Percentiles rank a stretch among this genome's conserved stretches.
Evolutionary conservation across 2,888 invertebrate genomes (phyloP).

Genomic region (Yponomeuta sedellus): DNA sequence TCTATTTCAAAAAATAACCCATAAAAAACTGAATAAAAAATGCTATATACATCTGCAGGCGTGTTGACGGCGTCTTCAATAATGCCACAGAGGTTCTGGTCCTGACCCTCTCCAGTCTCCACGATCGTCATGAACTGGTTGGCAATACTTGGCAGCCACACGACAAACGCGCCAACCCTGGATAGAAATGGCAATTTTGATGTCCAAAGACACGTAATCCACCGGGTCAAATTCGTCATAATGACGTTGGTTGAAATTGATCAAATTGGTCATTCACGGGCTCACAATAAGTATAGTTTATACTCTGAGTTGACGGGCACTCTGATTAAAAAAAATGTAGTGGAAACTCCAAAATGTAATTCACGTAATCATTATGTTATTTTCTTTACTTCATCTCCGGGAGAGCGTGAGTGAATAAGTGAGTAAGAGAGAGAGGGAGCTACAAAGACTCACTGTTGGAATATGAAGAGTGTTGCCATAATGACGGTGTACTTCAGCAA

Average conservation of each 20-base stretch:
- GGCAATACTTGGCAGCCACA: slow-evolving; percentile 32
- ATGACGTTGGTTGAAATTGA: no score
- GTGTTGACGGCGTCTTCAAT: slow-evolving; percentile 24
- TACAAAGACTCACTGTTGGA: slow-evolving; percentile 11
- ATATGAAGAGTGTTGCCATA: slow-evolving; percentile 47
- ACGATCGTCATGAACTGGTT: slow-evolving; percentile 28
- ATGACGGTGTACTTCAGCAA: slow-evolving; percentile 52
- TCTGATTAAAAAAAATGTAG: no score
- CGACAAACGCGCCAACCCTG: slow-evolving; percentile 36
- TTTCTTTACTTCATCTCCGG: no score
- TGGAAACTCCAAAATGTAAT: no score
- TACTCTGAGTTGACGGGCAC: no score
- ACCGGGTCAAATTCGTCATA: no score
- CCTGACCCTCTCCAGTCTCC: slow-evolving; percentile 25
- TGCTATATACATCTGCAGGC: slow-evolving; percentile 26
- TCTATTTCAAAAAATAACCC: no score
- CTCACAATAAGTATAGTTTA: no score
- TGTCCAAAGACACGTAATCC: background rate
- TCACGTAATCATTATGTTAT: no score
- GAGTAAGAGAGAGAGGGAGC: background rate
- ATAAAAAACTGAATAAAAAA: background rate
- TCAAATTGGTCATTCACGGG: no score
- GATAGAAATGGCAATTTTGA: background rate
- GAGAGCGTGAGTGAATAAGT: background rate
- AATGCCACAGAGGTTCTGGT: slow-evolving; percentile 28